Percentiles rank a stretch among this genome's conserved stretches.
Conservation (phyloP, 2,113 vertebrate genomes). For the Ailurus styani region DNA sequence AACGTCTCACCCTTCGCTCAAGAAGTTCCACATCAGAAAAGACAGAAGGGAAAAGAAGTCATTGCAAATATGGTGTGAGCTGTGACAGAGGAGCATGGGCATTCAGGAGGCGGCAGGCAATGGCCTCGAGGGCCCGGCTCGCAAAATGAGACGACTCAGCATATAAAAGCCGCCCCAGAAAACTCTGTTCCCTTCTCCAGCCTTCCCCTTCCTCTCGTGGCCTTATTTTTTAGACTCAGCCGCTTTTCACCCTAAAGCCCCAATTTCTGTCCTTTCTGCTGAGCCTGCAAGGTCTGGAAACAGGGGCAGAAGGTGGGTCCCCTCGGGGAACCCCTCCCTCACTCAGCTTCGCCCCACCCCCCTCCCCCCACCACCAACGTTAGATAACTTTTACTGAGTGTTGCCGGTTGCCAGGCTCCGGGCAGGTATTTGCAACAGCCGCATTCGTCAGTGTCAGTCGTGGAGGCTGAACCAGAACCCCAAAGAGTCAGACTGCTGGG, state of each 20-base stretch:
- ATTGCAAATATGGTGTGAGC: fast-evolving
- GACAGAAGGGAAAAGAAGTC: not conserved
- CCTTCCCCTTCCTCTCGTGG: not conserved
- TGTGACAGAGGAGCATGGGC: not conserved
- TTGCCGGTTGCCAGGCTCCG: not conserved
- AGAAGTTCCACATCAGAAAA: not conserved
- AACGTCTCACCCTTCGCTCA: not conserved
- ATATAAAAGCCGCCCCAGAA: not conserved
- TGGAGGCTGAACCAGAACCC: not conserved
- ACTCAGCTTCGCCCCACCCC: not conserved
- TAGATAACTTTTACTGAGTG: not conserved
- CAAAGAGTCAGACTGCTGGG: not conserved
- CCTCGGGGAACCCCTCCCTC: not conserved
- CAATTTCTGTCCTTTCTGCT: not conserved
- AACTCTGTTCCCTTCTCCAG: not conserved
- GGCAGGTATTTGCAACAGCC: not conserved
- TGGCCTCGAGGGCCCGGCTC: not conserved
- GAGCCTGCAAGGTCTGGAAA: not conserved
- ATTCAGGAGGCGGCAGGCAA: not conserved
- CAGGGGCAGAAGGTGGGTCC: not conserved
- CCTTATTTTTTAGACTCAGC: not conserved
- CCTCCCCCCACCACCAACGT: not conserved
- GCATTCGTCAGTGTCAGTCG: not conserved
- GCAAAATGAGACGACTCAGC: not conserved
- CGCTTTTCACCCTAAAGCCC: not conserved